Base-by-base conservation (phyloP, 2,888 invertebrate species). In the Brachyptera putata region DNA sequence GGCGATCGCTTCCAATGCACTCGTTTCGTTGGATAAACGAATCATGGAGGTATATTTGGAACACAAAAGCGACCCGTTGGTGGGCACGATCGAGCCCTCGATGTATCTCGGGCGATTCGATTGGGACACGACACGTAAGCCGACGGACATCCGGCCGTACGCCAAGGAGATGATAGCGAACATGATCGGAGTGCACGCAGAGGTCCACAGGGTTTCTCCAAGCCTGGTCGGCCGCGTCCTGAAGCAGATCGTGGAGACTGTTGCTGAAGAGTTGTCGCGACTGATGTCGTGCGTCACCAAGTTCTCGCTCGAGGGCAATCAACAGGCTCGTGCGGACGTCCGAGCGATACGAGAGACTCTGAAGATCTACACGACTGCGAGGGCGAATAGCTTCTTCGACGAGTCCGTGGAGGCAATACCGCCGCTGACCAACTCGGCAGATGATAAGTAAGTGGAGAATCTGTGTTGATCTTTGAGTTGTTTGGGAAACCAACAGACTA, bases 1-100 rank as follows among this genome's bases (percentile, higher is more conserved):
- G n/a, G 82, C 84, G 71, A 83, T 81, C 24, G 76, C 77, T 2
- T 68, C 70, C 22, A 72, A 72, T 24, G 70, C 69, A 7, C 70
- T 73, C 21, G 66, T 65, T 18, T 67, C 70, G n/a, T 65, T 73
- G 22, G 72, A 75, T 60, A 69, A 70, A 26, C 68, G 68, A 4
- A 84, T 92, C 60, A 80, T 91, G 13, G 91, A 92, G 69, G 86
- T 69, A 1, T 91, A 91, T 71, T 78, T 91, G 55, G 95, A 96
- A 73, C 88, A 91, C 70, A 95, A 95, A 71, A 89, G 92, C 46
- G 95, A 95, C 76, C 95, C 95, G 0, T 79, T 97, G 11, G 93
- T 96, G 22, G 95, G 95, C n/a, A 91, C 91, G 4, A 94, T 97
- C 65, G 96, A 97, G 75, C 93, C 92, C 4, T 93, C 92, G 64